Percentiles rank a stretch among this genome's conserved stretches.
Evolutionary conservation across 2,797 vertebrate species (phyloP).

Genomic region (Gorsachius magnificus): DNA sequence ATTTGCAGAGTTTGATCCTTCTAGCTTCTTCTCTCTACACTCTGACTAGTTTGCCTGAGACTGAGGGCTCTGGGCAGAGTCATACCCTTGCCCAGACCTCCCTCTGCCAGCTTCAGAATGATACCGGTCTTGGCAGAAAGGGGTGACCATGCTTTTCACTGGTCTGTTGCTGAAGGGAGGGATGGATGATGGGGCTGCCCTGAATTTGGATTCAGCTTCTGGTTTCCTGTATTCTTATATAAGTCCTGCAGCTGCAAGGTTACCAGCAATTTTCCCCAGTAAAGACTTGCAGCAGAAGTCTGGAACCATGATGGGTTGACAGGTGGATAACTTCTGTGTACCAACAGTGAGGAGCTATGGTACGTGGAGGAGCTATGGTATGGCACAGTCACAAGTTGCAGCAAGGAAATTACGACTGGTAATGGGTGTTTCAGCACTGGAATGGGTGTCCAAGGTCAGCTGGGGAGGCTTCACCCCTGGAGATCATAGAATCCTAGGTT

Average conservation of each 20-base stretch:
- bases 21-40: neutral
- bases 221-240: neutral
- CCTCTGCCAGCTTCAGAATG: neutral
- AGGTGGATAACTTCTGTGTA: neutral
- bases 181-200: neutral
- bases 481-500: too few relatives aligned
- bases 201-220: neutral
- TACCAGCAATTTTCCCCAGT: neutral
- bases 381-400: accelerated
- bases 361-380: neutral
- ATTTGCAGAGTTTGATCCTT: neutral
- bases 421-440: neutral
- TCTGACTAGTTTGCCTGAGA: neutral
- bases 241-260: neutral
- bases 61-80: neutral
- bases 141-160: neutral
- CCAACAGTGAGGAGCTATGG: neutral
- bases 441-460: neutral
- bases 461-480: neutral
- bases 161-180: neutral
- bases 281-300: neutral
- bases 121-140: neutral
- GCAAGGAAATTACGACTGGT: neutral
- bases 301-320: neutral
- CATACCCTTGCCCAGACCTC: neutral